phyloP scores from a whole-genome alignment of 2,888 invertebrate genomes.

The Sarcophaga subvicina region DNA sequence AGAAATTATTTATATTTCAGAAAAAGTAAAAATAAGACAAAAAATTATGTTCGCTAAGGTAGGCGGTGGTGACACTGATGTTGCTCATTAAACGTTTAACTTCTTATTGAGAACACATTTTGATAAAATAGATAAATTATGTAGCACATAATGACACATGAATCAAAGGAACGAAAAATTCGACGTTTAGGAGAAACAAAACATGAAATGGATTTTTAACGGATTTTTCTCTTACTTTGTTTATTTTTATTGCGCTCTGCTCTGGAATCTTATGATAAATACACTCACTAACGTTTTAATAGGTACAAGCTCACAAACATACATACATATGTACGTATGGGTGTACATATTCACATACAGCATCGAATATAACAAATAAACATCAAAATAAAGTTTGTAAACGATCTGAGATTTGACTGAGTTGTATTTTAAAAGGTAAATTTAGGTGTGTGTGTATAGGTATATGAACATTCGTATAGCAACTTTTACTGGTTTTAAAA shows the following conservation, averaged over 20 bases:
- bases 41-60: constrained; percentile 27
- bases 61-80: constrained; percentile 47
- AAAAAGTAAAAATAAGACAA: constrained; percentile 26
- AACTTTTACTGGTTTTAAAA: constrained; percentile 58
- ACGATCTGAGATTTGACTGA: background rate
- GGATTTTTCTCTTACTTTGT: constrained; percentile 3
- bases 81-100: constrained; percentile 65
- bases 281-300: background rate
- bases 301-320: background rate
- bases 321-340: background rate
- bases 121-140: constrained; percentile 54
- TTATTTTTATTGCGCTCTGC: constrained; percentile 12
- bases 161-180: constrained; percentile 60
- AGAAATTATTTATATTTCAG: constrained; percentile 26
- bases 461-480: constrained; percentile 23
- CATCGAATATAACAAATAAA: background rate
- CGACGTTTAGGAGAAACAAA: constrained; percentile 14
- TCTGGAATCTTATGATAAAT: constrained; percentile 51
- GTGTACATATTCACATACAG: background rate
- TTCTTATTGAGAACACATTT: constrained; percentile 66
- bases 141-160: constrained; percentile 35
- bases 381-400: background rate
- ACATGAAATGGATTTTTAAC: constrained; percentile 3
- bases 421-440: too few species aligned
- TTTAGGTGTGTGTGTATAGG: constrained; percentile 3